phyloP scores from a whole-genome alignment of 2,113 vertebrate genomes.

The Rafetus swinhoei region DNA sequence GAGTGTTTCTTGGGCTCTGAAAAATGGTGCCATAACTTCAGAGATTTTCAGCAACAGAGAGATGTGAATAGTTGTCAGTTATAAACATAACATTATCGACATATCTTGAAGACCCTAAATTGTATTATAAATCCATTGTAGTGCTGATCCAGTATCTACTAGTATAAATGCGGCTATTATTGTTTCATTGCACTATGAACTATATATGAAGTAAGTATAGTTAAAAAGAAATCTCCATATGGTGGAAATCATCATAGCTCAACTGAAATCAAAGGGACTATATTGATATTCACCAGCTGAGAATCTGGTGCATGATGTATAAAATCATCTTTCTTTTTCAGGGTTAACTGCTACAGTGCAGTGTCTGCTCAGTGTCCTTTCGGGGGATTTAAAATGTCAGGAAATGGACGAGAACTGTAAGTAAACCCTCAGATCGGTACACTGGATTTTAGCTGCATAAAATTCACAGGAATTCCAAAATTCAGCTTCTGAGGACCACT shows the following conservation, averaged over 20 bases:
- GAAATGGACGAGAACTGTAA: conserved; percentile 93
- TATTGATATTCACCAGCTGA: background rate
- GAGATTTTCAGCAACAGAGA: background rate
- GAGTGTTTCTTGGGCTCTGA: background rate
- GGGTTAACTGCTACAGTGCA: conserved; percentile 90
- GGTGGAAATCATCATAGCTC: background rate
- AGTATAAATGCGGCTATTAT: background rate
- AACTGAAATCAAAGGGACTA: accelerated
- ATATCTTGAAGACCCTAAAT: background rate
- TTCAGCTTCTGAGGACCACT: background rate
- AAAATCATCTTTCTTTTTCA: conserved; percentile 45
- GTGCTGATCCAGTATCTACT: background rate
- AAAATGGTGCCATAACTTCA: background rate
- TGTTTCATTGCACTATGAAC: background rate
- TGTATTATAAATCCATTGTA: background rate
- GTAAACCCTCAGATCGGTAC: conserved; percentile 40
- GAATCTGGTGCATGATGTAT: background rate
- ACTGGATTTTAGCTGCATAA: background rate
- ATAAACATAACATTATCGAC: background rate
- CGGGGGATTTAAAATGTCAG: conserved; percentile 95
- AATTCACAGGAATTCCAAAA: background rate
- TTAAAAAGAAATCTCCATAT: background rate
- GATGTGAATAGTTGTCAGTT: background rate
- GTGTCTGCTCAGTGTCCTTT: conserved; percentile 85
- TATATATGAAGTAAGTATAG: background rate